Percentiles rank a stretch among this genome's conserved stretches.
phyloP scores from a whole-genome alignment of 1,140 invertebrate species.

The Drosophila tani region DNA sequence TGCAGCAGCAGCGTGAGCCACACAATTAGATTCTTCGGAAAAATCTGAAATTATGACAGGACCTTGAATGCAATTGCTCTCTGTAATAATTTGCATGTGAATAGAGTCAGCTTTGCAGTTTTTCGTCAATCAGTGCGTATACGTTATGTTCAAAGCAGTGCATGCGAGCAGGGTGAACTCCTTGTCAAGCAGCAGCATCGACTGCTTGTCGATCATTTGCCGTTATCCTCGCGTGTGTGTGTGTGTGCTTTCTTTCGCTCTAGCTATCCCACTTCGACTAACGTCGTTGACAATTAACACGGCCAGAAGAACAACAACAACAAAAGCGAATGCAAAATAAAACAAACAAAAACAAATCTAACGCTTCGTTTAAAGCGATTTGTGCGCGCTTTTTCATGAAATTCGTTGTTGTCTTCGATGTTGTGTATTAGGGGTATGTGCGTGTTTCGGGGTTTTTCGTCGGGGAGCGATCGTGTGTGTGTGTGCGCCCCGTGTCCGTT shows the following conservation, averaged over 20 bases:
- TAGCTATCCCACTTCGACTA: constrained; percentile 1
- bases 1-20: constrained; percentile 36
- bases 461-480: constrained; percentile 21
- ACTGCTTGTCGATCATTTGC: constrained; percentile 17
- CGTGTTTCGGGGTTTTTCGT: constrained; percentile 35
- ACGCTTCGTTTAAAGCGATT: constrained; percentile 65
- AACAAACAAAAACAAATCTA: constrained; percentile 34
- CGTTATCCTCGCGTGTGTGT: constrained; percentile 22
- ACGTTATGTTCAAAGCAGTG: constrained; percentile 12
- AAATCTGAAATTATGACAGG: constrained; percentile 46
- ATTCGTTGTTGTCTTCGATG: constrained; percentile 57
- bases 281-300: constrained; percentile 31
- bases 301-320: background rate
- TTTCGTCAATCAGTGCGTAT: constrained; percentile 28
- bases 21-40: constrained; percentile 45
- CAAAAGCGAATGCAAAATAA: constrained; percentile 23
- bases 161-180: constrained; percentile 10
- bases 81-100: constrained; percentile 38
- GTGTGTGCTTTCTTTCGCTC: background rate
- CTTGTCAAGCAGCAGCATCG: constrained; percentile 12
- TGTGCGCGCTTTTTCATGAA: constrained; percentile 68
- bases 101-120: constrained; percentile 3
- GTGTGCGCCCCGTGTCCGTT: constrained; percentile 56
- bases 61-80: constrained; percentile 50
- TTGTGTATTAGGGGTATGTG: constrained; percentile 46